Base-by-base conservation (phyloP, 2,797 vertebrate genomes). In the Hyperoplus immaculatus region DNA sequence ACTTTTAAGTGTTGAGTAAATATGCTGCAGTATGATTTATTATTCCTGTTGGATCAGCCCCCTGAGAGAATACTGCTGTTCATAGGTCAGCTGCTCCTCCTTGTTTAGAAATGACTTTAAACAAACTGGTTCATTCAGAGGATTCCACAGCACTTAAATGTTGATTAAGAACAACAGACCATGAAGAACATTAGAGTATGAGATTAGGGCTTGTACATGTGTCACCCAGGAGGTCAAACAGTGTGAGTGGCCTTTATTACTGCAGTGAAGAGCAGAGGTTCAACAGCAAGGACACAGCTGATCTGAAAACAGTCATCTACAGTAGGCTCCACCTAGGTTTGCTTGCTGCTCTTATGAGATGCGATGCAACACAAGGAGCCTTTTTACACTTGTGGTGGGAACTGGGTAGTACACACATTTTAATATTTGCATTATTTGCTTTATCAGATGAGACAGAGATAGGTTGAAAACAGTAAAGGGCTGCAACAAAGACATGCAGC, bases 191-290 rank as follows among this genome's bases (percentile, higher is more conserved):
- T 12, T 59, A 46, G 38, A 43, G 1, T 41, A 38, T 67, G 45
- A 63, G 68, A 53, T 38, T 29, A 21, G 47, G 45, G 43, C 54
- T 50, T 45, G 56, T 63, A 29, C 6, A 36, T 0, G 5, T 10
- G 3, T 57, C 56, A 58, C 56, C 7, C 46, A 49, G 62, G 47
- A 71, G 18, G 61, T 62, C 18, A 14, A 18, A 8, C 29, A 3
- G 1, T 21, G 10, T 16, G 50, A 77, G 39, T 65, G n/a, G 21
- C 60, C 42, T 67, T 66, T 67, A 75, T 78, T 65, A 77, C 49
- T n/a, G 15, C 43, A 61, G 46, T 53, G 66, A 18, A 49, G 41
- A 46, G 29, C 42, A 55, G 16, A 55, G 46, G 51, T 58, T 67
- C 46, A 59, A 45, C 0, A 6, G 1, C 0, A 1, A 47, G 49